Percentiles rank a stretch among this genome's conserved stretches.
Conservation (phyloP, 2,888 invertebrate species). For the Drosophila neutralis region DNA sequence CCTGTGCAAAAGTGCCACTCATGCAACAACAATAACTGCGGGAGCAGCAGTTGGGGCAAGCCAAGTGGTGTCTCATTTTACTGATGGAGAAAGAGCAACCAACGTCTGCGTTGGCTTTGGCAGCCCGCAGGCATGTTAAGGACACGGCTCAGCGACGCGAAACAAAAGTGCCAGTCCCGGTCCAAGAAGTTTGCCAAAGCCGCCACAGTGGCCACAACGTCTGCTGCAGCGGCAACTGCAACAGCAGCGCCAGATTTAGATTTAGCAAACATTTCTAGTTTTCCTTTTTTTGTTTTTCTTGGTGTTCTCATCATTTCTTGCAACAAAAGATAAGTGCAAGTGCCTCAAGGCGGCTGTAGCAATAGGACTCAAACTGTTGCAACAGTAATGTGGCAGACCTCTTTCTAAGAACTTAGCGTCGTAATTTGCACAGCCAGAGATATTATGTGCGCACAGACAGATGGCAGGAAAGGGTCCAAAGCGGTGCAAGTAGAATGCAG, state of each 20-base stretch:
- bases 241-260: constrained; percentile 35
- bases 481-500: constrained; percentile 12
- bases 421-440: constrained; percentile 44
- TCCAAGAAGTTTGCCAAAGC: constrained; percentile 53
- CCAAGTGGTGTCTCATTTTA: constrained; percentile 17
- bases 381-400: constrained; percentile 36
- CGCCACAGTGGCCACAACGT: constrained; percentile 19
- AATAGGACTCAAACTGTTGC: constrained; percentile 62
- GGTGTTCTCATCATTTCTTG: constrained; percentile 19
- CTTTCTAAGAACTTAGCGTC: constrained; percentile 33
- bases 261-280: constrained; percentile 49
- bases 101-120: constrained; percentile 33
- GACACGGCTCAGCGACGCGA: constrained; percentile 76
- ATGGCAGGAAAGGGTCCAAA: constrained; percentile 26
- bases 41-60: constrained; percentile 1
- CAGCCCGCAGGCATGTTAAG: constrained; percentile 46
- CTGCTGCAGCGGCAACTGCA: neutral
- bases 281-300: constrained; percentile 3
- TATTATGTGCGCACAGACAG: constrained; percentile 44
- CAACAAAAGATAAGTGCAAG: constrained; percentile 60
- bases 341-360: constrained; percentile 32
- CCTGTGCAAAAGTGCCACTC: constrained; percentile 66
- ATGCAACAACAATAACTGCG: constrained; percentile 33
- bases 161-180: constrained; percentile 71
- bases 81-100: constrained; percentile 31